Base-by-base conservation (phyloP, 2,888 invertebrate species). In the Harpalus rubripes region DNA sequence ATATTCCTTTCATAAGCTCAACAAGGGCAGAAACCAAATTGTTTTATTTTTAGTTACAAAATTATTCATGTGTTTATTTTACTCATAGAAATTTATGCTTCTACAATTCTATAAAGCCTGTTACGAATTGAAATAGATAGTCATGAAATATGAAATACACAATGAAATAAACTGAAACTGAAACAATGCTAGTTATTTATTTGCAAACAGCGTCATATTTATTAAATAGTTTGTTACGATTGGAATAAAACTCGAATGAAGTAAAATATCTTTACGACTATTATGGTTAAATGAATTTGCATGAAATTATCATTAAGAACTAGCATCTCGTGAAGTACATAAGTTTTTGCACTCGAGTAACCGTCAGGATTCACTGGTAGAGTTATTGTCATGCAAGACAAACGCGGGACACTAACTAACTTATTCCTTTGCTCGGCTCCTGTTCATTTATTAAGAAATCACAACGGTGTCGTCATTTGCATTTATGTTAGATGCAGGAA, bases 241-340 rank as follows among this genome's bases (percentile, higher is more conserved):
- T 52, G 44, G 44, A 52, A 52, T 52, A 52, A 52, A 52, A 52
- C 12, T 52, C 2, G 44, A 52, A 52, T 59, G 59, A 16, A 68
- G 68, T 68, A 68, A 68, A 32, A 68, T 32, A 39, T 68, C 68
- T 68, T 39, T 68, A 32, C n/a, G 8, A 39, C 18, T 74, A 72
- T 82, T 82, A 72, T 52, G 74, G 56, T 72, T 82, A 82, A 82
- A 82, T 82, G 82, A 58, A 82, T 82, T 82, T 82, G 59, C 82
- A 82, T 82, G 72, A 72, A 82, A 82, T 82, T 82, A 82, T 72
- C 82, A 72, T 82, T 58, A 82, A 82, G 72, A 82, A 72, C 82
- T 72, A 72, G 72, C 32, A 82, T 56, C 32, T 72, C 82, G 82
- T 82, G 82, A 82, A 82, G 58, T 82, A 82, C 82, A 82, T 18